Evolutionary conservation across 1,140 invertebrate genomes (phyloP), one percentile per base, ranked within the genome.

Genomic region (Andrena cerasifolii): DNA sequence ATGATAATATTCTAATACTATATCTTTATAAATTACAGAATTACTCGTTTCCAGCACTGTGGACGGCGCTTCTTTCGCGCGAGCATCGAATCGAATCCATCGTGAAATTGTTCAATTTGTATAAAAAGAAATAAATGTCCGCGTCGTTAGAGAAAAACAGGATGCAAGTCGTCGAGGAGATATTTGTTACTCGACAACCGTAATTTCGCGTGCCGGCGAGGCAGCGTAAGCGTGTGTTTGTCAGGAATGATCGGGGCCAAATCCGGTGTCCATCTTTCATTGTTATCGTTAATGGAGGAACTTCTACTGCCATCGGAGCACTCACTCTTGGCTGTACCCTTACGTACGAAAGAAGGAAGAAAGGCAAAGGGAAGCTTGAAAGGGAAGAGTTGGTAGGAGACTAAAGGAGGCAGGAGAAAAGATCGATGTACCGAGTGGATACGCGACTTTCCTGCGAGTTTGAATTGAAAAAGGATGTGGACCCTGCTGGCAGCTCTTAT

Each of bases 281-380:
- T 90, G 86, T 89, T 90, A 90, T 89, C 89, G 82, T 81, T 90
- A 90, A 90, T 90, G 88, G 89, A 89, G 76, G 84, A 90, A 89
- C 86, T 89, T 90, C 82, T 84, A 78, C 84, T 53, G 67, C 73
- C 59, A 72, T 58, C 76, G 70, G 36, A 36, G 45, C 71, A 68
- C 54, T 79, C 75, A 62, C 78, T 79, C 68, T 68, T 74, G 36
- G 36, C 43, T 72, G 36, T 78, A 74, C 40, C 56, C 61, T 79
- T 85, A 65, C 75, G 70, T 75, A 59, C 26, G 61, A 33, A 76
- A 72, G 66, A 73, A 85, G 73, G 26, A 61, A 68, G 59, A 26
- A 45, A 43, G 66, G 51, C 21, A 47, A 45, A 26, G 36, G 70
- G 63, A 61, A 26, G 61, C 26, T 16, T 6, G 66, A 49, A 53